phyloP scores from a whole-genome alignment of 2,888 invertebrate genomes.

The Bimastos eiseni region DNA sequence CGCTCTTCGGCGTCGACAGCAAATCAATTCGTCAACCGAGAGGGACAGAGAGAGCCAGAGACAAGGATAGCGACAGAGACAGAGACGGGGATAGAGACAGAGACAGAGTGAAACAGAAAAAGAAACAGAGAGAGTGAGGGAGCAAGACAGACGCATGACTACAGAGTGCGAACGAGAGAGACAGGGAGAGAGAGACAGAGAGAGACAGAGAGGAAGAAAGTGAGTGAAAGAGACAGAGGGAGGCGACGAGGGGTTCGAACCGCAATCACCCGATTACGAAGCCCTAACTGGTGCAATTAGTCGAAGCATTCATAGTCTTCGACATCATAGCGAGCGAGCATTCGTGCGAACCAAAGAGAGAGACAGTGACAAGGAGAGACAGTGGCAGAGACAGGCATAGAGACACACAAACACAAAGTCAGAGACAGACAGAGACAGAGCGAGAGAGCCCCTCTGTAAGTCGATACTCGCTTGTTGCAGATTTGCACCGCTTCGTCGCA shows the following conservation, averaged over 20 bases:
- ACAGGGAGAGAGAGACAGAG: too few species aligned
- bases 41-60: too few species aligned
- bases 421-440: neutral
- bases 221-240: too few species aligned
- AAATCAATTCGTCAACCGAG: neutral
- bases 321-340: neutral
- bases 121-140: too few species aligned
- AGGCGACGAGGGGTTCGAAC: neutral
- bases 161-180: too few species aligned
- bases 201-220: too few species aligned
- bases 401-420: neutral
- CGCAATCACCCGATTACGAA: neutral
- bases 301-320: neutral
- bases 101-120: too few species aligned
- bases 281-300: neutral
- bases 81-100: too few species aligned
- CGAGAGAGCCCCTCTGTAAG: neutral
- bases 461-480: slow-evolving; percentile 13
- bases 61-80: too few species aligned
- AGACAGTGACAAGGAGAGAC: neutral
- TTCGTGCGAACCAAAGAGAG: neutral
- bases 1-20: neutral
- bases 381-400: neutral
- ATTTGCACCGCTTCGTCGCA: neutral
- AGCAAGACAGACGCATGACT: too few species aligned